Conservation (phyloP, 2,113 vertebrate species). For the Neodontobutis hainanensis region DNA sequence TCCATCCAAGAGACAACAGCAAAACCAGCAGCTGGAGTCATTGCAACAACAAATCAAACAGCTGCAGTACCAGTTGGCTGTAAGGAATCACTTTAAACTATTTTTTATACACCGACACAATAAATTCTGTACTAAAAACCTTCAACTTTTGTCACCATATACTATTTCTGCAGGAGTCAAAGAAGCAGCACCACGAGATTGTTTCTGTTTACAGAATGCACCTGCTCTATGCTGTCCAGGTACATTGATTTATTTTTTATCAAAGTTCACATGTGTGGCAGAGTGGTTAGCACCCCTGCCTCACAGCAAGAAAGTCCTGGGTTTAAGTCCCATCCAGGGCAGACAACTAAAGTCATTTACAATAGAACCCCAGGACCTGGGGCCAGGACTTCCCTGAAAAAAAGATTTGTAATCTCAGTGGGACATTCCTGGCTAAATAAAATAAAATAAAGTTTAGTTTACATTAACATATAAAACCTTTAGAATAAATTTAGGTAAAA, state of each 20-base stretch:
- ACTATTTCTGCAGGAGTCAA: slow-evolving; percentile 87
- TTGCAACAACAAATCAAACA: slow-evolving; percentile 95
- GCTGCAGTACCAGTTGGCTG: slow-evolving; percentile 90
- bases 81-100: slow-evolving; percentile 71
- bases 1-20: slow-evolving; percentile 85
- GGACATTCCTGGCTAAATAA: too few species aligned
- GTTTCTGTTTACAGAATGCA: slow-evolving; percentile 98
- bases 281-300: too few species aligned
- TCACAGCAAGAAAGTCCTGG: too few species aligned
- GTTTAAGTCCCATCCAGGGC: too few species aligned
- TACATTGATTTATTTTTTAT: slow-evolving; percentile 60
- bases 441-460: too few species aligned
- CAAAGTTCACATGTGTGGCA: not conserved
- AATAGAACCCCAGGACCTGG: too few species aligned
- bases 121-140: not conserved
- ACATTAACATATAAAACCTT: too few species aligned
- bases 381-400: too few species aligned
- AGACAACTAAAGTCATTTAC: too few species aligned
- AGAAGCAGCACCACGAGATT: slow-evolving; percentile 94
- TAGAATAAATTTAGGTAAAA: too few species aligned
- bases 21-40: slow-evolving; percentile 89
- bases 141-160: too few species aligned
- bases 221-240: slow-evolving; percentile 97
- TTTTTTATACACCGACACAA: not conserved
- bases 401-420: too few species aligned